A percentile compares a stretch with the other conserved stretches of the same genome.
phyloP scores from a whole-genome alignment of 1,140 invertebrate species.

The Oscheius sp. region DNA sequence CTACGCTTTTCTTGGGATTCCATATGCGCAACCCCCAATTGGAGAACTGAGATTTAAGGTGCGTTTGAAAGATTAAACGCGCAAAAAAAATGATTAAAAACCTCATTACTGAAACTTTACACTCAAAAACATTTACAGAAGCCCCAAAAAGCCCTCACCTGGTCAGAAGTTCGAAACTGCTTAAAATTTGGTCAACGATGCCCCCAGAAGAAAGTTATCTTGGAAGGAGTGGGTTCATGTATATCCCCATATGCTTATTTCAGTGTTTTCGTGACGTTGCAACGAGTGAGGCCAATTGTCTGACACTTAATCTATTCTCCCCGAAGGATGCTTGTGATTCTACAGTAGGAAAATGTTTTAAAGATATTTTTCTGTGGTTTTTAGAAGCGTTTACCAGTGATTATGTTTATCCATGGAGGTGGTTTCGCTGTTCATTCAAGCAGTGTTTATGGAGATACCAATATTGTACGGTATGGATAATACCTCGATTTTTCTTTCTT shows the following conservation, averaged over 20 bases:
- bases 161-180: conserved; percentile 28
- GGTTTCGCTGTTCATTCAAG: conserved; percentile 78
- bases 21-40: conserved; percentile 70
- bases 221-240: background rate
- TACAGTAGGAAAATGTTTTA: background rate
- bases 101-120: no score
- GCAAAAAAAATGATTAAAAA: no score
- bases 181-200: conserved; percentile 31
- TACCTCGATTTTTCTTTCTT: no score
- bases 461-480: conserved; percentile 62
- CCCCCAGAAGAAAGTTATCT: conserved; percentile 17
- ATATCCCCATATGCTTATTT: no score
- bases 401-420: conserved; percentile 78
- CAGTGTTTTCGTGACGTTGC: no score
- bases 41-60: conserved; percentile 70
- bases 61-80: background rate
- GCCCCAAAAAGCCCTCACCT: conserved; percentile 11
- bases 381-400: conserved; percentile 65
- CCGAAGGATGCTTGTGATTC: conserved; percentile 64
- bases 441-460: conserved; percentile 81
- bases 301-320: conserved; percentile 81
- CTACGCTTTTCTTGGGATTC: conserved; percentile 69
- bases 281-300: conserved; percentile 70
- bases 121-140: no score
- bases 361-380: background rate